Evolutionary conservation across 1,140 invertebrate species (phyloP).

Genomic region (Magallana ariakensis): DNA sequence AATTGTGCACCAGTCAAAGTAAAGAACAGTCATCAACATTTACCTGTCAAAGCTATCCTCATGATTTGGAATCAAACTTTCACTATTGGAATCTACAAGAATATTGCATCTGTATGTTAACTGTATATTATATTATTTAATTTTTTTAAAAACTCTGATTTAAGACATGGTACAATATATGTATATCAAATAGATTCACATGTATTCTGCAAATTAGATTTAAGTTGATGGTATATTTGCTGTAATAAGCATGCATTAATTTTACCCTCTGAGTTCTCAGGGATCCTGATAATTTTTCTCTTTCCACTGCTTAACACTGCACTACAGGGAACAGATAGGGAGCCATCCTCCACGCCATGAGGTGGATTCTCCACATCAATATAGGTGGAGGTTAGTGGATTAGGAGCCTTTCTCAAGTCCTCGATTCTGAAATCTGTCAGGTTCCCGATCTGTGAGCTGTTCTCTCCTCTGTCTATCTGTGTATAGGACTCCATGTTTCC

Average conservation of each 20-base stretch:
- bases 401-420: slow-evolving; percentile 17
- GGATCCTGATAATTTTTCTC: slow-evolving; percentile 7
- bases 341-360: slow-evolving; percentile 20
- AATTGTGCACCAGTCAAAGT: no score
- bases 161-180: no score
- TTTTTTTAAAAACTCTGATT: no score
- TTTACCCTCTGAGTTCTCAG: slow-evolving; percentile 14
- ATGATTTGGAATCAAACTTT: neutral
- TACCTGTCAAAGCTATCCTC: slow-evolving; percentile 16
- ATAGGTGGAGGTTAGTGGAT: slow-evolving; percentile 50
- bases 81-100: neutral
- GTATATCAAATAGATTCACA: no score
- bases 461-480: neutral
- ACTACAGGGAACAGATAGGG: slow-evolving; percentile 54
- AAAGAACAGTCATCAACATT: neutral
- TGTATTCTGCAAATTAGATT: no score
- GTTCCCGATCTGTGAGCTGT: neutral
- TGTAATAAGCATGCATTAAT: no score
- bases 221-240: no score
- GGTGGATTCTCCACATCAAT: slow-evolving; percentile 46
- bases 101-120: no score
- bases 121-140: no score
- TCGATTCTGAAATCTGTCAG: neutral
- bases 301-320: slow-evolving; percentile 50
- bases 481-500: neutral